Percentiles rank a stretch among this genome's conserved stretches.
Conservation (phyloP, 2,888 invertebrate species). For the Galerucella pusilla region DNA sequence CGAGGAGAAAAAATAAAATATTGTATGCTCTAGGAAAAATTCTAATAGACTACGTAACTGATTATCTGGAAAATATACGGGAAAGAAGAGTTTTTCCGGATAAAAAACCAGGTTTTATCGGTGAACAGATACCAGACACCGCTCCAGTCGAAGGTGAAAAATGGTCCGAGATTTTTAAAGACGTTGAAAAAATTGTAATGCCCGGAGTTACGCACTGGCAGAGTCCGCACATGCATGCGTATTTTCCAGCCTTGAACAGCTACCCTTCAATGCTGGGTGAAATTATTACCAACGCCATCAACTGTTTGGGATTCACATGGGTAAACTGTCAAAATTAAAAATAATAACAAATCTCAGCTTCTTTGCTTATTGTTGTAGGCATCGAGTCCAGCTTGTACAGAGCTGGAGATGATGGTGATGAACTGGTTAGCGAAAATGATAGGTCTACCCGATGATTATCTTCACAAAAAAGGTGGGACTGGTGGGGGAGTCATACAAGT, state of each 20-base stretch:
- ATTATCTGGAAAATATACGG: slow-evolving; percentile 92
- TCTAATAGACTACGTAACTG: slow-evolving; percentile 98
- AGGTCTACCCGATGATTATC: slow-evolving; percentile 91
- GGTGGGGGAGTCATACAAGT: slow-evolving; percentile 95
- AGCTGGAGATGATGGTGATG: slow-evolving; percentile 96
- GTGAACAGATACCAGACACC: slow-evolving; percentile 83
- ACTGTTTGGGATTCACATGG: slow-evolving; percentile 97
- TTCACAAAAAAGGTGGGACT: slow-evolving; percentile 81
- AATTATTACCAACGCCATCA: slow-evolving; percentile 95
- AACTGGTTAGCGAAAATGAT: slow-evolving; percentile 99
- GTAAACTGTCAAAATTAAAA: slow-evolving; percentile 68
- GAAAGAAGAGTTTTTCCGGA: slow-evolving; percentile 92
- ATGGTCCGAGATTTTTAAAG: slow-evolving; percentile 92
- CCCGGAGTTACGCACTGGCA: slow-evolving; percentile 98
- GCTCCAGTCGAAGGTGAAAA: slow-evolving; percentile 89
- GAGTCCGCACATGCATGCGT: slow-evolving; percentile 98
- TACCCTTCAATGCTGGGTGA: slow-evolving; percentile 95
- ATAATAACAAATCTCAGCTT: too few relatives aligned
- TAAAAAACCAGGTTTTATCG: slow-evolving; percentile 94
- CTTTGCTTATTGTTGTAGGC: slow-evolving; percentile 71
- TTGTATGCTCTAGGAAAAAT: slow-evolving; percentile 72
- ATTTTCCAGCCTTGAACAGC: slow-evolving; percentile 95
- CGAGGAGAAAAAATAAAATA: too few relatives aligned
- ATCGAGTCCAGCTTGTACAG: slow-evolving; percentile 97
- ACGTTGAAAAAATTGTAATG: slow-evolving; percentile 95